These are phyloP conservation scores for Phacellophora camtschatica DNA, from an alignment of 30 jellyfish, hydroid and myxozoan species.

Conservation along the genomic window DNA sequence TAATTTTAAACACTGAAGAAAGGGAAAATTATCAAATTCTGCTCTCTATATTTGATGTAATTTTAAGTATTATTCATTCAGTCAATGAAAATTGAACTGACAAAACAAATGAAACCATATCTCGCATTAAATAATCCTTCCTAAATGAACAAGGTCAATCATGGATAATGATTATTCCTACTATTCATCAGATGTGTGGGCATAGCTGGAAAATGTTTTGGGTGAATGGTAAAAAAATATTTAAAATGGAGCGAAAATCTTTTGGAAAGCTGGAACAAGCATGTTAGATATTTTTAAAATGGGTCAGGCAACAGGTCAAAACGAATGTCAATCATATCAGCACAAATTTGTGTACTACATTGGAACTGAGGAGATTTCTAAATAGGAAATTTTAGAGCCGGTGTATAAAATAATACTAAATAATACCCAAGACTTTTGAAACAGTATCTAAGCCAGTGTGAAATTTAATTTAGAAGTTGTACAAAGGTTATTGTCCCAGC, in stretches of 20 bases:
- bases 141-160: background rate
- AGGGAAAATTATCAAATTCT: background rate
- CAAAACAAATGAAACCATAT: background rate
- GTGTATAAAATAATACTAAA: too few relatives aligned
- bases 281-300: background rate
- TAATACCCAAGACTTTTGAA: too few relatives aligned
- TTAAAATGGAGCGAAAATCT: conserved; percentile 18
- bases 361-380: too few relatives aligned
- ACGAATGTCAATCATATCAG: conserved; percentile 7
- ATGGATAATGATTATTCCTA: conserved; percentile 4
- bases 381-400: too few relatives aligned
- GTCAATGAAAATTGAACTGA: background rate
- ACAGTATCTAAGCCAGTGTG: too few relatives aligned
- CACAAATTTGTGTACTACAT: too few relatives aligned
- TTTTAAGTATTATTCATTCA: background rate
- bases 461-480: too few relatives aligned
- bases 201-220: conserved; percentile 1
- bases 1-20: background rate
- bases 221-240: background rate
- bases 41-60: background rate
- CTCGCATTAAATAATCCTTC: background rate
- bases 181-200: conserved; percentile 20
- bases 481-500: too few relatives aligned
- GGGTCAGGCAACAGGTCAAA: background rate
- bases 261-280: conserved; percentile 15